Percentiles rank a stretch among this genome's conserved stretches.
Evolutionary conservation across 2,797 vertebrate genomes (phyloP).

Genomic region (Pelobates cultripes): DNA sequence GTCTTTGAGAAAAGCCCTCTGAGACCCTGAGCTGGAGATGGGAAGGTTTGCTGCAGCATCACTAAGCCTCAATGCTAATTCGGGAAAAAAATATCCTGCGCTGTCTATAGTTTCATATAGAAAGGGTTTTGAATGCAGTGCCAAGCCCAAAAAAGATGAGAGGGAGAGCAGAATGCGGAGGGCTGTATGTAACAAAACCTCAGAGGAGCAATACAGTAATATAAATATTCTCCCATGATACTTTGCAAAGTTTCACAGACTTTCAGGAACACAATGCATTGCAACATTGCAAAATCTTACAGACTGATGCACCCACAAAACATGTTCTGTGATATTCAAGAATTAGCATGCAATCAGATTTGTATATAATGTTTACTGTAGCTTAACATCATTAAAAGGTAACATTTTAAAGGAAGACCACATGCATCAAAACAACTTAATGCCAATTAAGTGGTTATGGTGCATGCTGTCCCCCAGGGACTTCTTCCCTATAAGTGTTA

Average conservation of each 20-base stretch:
- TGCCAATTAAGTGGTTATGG: too few relatives aligned
- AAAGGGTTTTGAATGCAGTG: neutral
- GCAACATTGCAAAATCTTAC: neutral
- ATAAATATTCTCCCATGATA: neutral
- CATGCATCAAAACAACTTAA: too few relatives aligned
- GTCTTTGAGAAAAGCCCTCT: constrained; percentile 34
- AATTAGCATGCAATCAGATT: neutral
- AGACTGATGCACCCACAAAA: neutral
- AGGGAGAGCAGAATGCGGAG: neutral
- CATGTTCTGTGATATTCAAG: neutral
- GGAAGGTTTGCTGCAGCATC: constrained; percentile 31
- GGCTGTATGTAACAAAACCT: neutral
- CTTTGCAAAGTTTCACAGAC: neutral
- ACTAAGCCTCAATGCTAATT: constrained; percentile 36
- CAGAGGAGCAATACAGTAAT: neutral
- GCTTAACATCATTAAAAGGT: neutral
- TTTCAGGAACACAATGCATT: neutral
- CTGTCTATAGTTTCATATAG: constrained; percentile 18
- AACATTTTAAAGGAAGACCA: neutral
- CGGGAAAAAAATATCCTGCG: neutral
- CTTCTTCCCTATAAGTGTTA: too few relatives aligned
- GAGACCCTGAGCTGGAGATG: constrained; percentile 43
- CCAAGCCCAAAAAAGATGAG: neutral
- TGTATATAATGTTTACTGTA: neutral
- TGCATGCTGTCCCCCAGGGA: too few relatives aligned